Evolutionary conservation across 1,140 invertebrate species (phyloP).

Genomic region (Dendroctonus ponderosae): DNA sequence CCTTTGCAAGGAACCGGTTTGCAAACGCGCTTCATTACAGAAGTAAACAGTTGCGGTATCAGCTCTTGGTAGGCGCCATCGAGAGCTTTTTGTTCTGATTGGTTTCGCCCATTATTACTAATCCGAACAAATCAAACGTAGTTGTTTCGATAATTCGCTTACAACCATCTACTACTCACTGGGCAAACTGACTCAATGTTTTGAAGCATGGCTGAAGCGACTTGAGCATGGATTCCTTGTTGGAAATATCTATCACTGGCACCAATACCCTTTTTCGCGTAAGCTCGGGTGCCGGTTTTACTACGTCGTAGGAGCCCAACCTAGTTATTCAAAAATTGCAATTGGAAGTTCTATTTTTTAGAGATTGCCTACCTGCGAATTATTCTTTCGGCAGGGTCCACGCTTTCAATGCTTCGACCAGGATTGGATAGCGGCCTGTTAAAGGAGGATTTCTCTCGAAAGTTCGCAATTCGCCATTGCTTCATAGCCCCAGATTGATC

Average conservation of each 20-base stretch:
- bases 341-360: no score
- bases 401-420: constrained; percentile 40
- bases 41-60: constrained; percentile 64
- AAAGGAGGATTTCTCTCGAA: constrained; percentile 47
- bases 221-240: constrained; percentile 48
- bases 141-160: neutral
- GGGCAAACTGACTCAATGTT: constrained; percentile 60
- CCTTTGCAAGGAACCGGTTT: constrained; percentile 51
- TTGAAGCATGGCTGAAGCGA: constrained; percentile 57
- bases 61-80: constrained; percentile 68
- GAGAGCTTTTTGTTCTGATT: constrained; percentile 65
- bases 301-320: constrained; percentile 63
- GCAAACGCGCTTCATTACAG: constrained; percentile 58
- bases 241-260: constrained; percentile 41
- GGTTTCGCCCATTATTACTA: constrained; percentile 52
- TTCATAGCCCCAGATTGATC: constrained; percentile 52
- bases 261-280: constrained; percentile 37
- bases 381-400: constrained; percentile 57
- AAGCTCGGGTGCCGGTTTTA: constrained; percentile 54
- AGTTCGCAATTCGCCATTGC: constrained; percentile 48
- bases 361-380: constrained; percentile 50
- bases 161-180: constrained; percentile 45
- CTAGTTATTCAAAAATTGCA: constrained; percentile 3
- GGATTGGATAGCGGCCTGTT: constrained; percentile 45
- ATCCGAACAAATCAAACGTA: neutral